A percentile compares a stretch with the other conserved stretches of the same genome.
These are phyloP conservation scores for Dione vanillae DNA, from an alignment of 2,888 invertebrate genomes.

Conservation along the genomic window DNA sequence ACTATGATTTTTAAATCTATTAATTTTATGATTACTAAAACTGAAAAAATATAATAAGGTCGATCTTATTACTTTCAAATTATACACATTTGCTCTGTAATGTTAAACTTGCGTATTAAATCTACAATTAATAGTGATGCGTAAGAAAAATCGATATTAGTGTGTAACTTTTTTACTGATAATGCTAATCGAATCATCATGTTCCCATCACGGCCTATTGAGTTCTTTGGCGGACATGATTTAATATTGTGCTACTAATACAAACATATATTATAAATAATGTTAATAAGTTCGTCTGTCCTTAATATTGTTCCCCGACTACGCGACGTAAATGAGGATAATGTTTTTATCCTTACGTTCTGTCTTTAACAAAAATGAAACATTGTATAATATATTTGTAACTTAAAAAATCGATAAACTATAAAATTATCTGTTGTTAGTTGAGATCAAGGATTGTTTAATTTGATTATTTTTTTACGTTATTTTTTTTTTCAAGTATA, in stretches of 20 bases:
- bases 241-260: constrained; percentile 18
- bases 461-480: no score
- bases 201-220: constrained; percentile 22
- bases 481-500: no score
- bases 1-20: no score
- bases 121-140: background rate
- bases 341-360: no score
- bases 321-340: no score
- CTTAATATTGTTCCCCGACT: background rate
- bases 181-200: constrained; percentile 25
- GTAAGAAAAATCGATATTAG: constrained; percentile 3
- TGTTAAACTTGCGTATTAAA: background rate
- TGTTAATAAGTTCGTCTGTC: background rate
- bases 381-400: no score
- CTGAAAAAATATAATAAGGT: no score
- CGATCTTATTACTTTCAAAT: background rate
- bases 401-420: no score
- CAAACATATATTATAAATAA: background rate
- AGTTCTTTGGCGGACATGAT: constrained; percentile 19
- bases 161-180: constrained; percentile 14
- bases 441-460: no score
- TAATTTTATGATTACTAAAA: no score
- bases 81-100: background rate
- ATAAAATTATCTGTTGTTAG: no score
- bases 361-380: no score